Conservation (phyloP, 2,797 vertebrate genomes). For the Ptychobarbus kaznakovi region DNA sequence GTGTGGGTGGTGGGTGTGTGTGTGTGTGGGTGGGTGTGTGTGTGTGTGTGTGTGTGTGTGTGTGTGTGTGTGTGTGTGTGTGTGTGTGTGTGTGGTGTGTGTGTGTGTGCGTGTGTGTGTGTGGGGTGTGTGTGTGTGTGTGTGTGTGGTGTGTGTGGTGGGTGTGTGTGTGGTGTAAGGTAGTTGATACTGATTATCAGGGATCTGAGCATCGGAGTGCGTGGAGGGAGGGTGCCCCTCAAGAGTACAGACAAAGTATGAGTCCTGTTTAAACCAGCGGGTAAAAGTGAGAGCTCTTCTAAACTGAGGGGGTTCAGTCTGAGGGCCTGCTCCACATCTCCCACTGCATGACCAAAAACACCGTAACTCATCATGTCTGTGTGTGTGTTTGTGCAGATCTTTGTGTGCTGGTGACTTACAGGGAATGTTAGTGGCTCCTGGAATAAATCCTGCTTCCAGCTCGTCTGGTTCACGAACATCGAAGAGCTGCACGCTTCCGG, state of each 20-base stretch:
- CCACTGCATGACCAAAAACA: slow-evolving; percentile 43
- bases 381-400: not conserved
- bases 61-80: no score
- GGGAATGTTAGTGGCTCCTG: slow-evolving; percentile 48
- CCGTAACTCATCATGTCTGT: not conserved
- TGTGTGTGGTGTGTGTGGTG: no score
- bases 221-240: no score
- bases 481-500: slow-evolving; percentile 51
- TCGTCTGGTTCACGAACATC: slow-evolving; percentile 60
- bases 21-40: no score
- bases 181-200: no score
- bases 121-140: no score
- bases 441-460: slow-evolving; percentile 54
- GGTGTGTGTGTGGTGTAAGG: no score
- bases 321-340: slow-evolving; percentile 50
- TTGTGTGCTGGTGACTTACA: slow-evolving; percentile 38
- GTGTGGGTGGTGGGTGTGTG: no score
- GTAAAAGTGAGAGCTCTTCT: no score
- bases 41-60: not conserved
- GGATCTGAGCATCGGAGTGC: no score
- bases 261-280: slow-evolving; percentile 39
- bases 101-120: no score
- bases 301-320: slow-evolving; percentile 54
- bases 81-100: no score
- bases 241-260: slow-evolving; percentile 55